Evolutionary conservation across 2,888 invertebrate genomes (phyloP), one percentile per base, ranked within the genome.

Genomic region (Machimus atricapillus): DNA sequence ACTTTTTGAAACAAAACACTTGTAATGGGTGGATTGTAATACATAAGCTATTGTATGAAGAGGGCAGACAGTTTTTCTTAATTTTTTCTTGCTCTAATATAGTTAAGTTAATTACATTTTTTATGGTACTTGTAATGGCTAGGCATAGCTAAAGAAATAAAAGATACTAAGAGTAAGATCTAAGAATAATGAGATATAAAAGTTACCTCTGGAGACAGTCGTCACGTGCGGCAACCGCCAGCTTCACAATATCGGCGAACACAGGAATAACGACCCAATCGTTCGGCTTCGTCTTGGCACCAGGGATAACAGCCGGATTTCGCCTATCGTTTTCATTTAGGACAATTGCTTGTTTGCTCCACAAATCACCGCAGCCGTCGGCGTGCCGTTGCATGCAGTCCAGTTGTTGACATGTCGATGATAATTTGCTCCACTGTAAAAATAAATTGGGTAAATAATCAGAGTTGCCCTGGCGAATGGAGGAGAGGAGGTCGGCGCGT

Each of bases 261-360:
- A 92, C 92, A 89, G 93, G 93, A 90, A 93, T 92, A 90, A 92
- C 93, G 90, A 93, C 93, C 93, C 93, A 93, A 90, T 93, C 93
- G 90, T 92, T 92, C 88, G 91, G 91, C 90, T 91, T 92, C 87
- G 87, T 23, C 56, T 86, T 52, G 58, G 52, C 37, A 82, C 34
- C 81, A 52, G 86, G 74, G 77, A 89, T 88, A 87, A 88, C 89
- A 90, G 43, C 79, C 27, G 37, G 27, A 56, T 78, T 76, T 87
- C 88, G 88, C 88, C 89, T 89, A 88, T 90, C 90, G 89, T 91
- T 92, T 90, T 92, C 92, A 90, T 92, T 92, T 90, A 91, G 90
- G 90, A 90, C 90, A 89, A 90, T 91, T 90, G 92, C 91, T 90
- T 92, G 93, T 89, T 92, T 91, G 88, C 91, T 91, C 93, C 93